Base-by-base conservation (phyloP, 2,113 vertebrate species). In the Psettodes erumei region DNA sequence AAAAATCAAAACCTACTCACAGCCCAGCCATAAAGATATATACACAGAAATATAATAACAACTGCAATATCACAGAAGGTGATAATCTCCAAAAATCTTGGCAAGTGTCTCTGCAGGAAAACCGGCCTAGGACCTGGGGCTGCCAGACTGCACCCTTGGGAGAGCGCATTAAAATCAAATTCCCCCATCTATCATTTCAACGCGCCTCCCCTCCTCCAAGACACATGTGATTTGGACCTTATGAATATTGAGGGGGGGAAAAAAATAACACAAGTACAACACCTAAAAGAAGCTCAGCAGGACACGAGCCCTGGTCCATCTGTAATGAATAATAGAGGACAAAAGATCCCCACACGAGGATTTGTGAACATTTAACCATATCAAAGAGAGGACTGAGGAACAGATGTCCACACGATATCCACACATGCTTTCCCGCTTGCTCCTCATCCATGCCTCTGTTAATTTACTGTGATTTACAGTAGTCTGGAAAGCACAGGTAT, bases 141-240 rank as follows among this genome's bases (percentile, higher is more conserved):
- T 9, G 55, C 40, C 86, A 82, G 82, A 86, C 62, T 78, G 72
- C 85, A 59, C 80, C 76, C 82, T 42, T 50, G 81, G 75, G 87
- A 87, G 62, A 74, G n/a, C 35, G 60, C 76, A 85, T 86, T 90
- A 77, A 76, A 85, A 81, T 86, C 84, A 68, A 89, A 89, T 85
- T 70, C 75, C 66, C 84, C 59, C 68, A 81, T 87, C 77, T 79
- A 85, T 90, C 83, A 83, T 68, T 60, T 82, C 63, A 82, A 7
- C 30, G 7, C 50, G 38, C 28, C 51, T 68, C 68, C 84, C 81
- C 72, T 80, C 71, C 79, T 82, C 68, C 60, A 43, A 76, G 23
- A 71, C 37, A 9, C 67, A 55, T 58, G 47, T 25, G 62, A 74
- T 73, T 68, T 35, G 7, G 56, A 30, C 35, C 25, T 54, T 83